Evolutionary conservation across 2,888 invertebrate species (phyloP).

Genomic region (Dione vanillae): DNA sequence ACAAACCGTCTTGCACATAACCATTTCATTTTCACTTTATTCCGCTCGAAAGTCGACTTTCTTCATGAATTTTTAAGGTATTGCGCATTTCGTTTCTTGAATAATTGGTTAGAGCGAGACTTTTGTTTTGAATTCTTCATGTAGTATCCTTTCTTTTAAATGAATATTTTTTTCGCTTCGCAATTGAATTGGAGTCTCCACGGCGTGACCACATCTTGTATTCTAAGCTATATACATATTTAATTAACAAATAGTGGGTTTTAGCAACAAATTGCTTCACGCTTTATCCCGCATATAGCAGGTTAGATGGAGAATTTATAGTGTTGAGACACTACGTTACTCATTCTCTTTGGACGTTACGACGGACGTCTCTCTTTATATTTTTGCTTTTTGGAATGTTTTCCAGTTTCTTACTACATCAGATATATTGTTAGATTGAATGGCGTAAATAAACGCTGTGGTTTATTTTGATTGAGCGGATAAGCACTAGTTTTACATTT

Average conservation of each 20-base stretch:
- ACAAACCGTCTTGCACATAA: neutral
- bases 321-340: too few relatives aligned
- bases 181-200: conserved; percentile 19
- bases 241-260: neutral
- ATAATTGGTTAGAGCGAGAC: conserved; percentile 34
- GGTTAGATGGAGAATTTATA: too few relatives aligned
- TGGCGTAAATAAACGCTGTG: too few relatives aligned
- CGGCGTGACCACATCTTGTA: conserved; percentile 14
- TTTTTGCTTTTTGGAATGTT: too few relatives aligned
- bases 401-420: too few relatives aligned
- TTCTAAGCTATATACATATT: neutral
- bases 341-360: too few relatives aligned
- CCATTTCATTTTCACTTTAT: conserved; percentile 18
- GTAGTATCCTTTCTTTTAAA: conserved; percentile 34
- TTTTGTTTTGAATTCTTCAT: conserved; percentile 38
- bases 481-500: too few relatives aligned
- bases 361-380: too few relatives aligned
- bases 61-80: conserved; percentile 45
- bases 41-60: conserved; percentile 15
- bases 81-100: conserved; percentile 39
- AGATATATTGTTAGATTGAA: too few relatives aligned
- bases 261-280: too few relatives aligned
- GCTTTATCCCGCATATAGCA: too few relatives aligned
- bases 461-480: too few relatives aligned
- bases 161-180: conserved; percentile 8